phyloP scores from a whole-genome alignment of 2,113 vertebrate genomes.

The Chloroceryle aenea region DNA sequence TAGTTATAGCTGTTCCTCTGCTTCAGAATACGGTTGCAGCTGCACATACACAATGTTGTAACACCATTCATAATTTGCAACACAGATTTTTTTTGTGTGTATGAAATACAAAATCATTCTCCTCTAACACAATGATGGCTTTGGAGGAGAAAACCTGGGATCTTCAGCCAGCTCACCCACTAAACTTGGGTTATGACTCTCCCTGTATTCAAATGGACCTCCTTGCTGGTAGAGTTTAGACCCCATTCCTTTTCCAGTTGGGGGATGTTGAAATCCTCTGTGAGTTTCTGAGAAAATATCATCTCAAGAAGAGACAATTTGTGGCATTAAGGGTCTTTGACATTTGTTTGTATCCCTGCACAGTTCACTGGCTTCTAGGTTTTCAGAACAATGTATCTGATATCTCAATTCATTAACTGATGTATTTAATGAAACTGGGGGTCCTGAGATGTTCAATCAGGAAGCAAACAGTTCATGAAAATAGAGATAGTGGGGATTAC shows the following conservation, averaged over 20 bases:
- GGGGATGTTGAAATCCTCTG: background rate
- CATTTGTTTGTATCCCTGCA: background rate
- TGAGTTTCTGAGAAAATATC: background rate
- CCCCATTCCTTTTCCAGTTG: background rate
- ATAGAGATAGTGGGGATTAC: background rate
- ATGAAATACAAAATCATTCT: background rate
- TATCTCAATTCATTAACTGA: conserved; percentile 13
- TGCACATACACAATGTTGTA: background rate
- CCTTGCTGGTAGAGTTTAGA: no score
- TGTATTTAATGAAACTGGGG: background rate
- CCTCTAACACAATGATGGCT: background rate
- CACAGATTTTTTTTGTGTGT: background rate
- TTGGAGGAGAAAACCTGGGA: background rate
- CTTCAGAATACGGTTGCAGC: background rate
- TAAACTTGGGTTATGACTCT: background rate
- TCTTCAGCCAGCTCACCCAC: background rate
- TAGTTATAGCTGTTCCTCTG: background rate
- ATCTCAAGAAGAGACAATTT: background rate
- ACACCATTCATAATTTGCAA: background rate
- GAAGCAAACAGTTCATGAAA: background rate
- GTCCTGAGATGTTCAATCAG: background rate
- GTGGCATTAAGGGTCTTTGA: background rate
- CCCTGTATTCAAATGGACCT: no score
- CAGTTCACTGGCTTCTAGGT: background rate
- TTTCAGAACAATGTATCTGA: background rate